These are phyloP conservation scores for Epinotia demarniana DNA, from an alignment of 2,888 invertebrate species.

Conservation along the genomic window DNA sequence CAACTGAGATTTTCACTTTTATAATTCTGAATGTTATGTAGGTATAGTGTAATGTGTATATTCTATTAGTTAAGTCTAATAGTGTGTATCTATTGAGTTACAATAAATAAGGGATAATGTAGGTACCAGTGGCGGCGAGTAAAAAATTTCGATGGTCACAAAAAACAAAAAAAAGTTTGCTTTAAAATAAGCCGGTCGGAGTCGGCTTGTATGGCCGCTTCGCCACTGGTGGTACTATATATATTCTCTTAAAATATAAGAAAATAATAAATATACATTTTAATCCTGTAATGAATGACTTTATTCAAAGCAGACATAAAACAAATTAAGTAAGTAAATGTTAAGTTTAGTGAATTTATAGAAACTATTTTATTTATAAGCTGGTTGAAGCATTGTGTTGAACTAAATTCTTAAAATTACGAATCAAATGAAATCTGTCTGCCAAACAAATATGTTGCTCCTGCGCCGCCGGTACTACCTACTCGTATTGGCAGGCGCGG, in stretches of 20 bases:
- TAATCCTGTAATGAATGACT: conserved; percentile 53
- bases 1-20: conserved; percentile 4
- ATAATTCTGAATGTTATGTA: background rate
- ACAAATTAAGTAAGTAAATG: conserved; percentile 58
- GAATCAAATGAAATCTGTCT: conserved; percentile 3
- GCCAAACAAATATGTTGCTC: conserved; percentile 2
- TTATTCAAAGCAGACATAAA: conserved; percentile 69
- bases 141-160: too few relatives aligned
- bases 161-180: too few relatives aligned
- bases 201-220: too few relatives aligned
- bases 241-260: background rate
- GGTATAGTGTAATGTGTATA: background rate
- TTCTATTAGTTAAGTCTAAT: too few relatives aligned
- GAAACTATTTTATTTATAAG: conserved; percentile 21
- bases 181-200: too few relatives aligned
- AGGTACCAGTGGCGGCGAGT: too few relatives aligned
- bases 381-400: conserved; percentile 19
- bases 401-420: conserved; percentile 14
- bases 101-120: too few relatives aligned
- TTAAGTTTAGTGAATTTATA: conserved; percentile 21
- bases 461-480: too few relatives aligned
- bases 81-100: too few relatives aligned
- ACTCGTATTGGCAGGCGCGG: too few relatives aligned
- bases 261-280: conserved; percentile 14
- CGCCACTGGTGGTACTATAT: too few relatives aligned